Conservation (phyloP, 2,888 invertebrate species). For the Pandemis corylana region DNA sequence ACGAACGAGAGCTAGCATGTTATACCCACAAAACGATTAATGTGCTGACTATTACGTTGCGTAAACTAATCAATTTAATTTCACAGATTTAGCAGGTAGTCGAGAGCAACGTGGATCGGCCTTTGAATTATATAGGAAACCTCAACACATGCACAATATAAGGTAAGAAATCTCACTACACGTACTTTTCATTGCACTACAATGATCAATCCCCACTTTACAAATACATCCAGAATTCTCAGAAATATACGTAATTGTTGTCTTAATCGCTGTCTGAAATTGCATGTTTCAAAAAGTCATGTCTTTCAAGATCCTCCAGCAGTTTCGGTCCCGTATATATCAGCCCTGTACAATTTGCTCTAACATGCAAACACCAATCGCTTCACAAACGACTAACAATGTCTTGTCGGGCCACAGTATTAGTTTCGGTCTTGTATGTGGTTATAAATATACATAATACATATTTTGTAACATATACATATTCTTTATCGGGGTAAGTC, state of each 20-base stretch:
- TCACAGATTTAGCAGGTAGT: constrained; percentile 90
- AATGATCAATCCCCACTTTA: constrained; percentile 30
- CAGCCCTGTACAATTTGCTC: constrained; percentile 82
- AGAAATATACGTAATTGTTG: background rate
- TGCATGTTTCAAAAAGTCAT: constrained; percentile 65
- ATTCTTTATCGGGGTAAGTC: constrained; percentile 72
- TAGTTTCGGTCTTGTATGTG: constrained; percentile 83
- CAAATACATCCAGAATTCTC: constrained; percentile 27
- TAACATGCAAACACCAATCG: constrained; percentile 86
- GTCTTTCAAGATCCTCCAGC: constrained; percentile 44
- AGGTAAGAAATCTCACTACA: constrained; percentile 83
- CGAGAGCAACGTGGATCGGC: constrained; percentile 96
- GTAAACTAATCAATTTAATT: background rate
- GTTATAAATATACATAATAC: constrained; percentile 73
- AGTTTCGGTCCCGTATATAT: constrained; percentile 44
- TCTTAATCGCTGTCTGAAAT: constrained; percentile 26
- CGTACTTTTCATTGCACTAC: constrained; percentile 34
- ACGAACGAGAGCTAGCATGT: too few species aligned
- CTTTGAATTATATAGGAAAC: constrained; percentile 97
- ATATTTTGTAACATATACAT: constrained; percentile 78
- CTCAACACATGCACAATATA: constrained; percentile 92
- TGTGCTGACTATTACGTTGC: background rate
- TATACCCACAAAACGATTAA: background rate
- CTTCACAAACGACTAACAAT: constrained; percentile 84
- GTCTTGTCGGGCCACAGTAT: constrained; percentile 81